phyloP scores from a whole-genome alignment of 2,113 vertebrate genomes.

The Pluvianellus socialis region DNA sequence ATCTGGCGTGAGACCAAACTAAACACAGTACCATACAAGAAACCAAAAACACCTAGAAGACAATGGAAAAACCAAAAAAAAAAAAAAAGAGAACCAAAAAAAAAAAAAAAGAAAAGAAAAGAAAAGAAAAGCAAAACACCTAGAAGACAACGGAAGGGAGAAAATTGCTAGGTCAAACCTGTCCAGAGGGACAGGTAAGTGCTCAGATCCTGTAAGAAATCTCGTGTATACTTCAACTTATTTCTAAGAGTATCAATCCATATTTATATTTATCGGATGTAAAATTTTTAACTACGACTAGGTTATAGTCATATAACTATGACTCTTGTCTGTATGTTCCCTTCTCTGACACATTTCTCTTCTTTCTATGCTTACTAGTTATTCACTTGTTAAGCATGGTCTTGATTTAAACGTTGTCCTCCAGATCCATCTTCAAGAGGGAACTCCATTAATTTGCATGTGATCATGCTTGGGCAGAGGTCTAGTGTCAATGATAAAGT shows the following conservation, averaged over 20 bases:
- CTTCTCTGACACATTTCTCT: neutral
- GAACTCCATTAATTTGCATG: neutral
- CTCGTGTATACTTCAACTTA: neutral
- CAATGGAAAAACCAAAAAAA: neutral
- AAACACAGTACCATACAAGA: neutral
- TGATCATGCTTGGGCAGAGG: neutral
- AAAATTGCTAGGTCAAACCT: neutral
- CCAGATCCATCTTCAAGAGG: neutral
- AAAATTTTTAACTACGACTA: neutral
- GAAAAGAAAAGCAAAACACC: neutral
- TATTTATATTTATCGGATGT: neutral
- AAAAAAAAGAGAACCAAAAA: no score
- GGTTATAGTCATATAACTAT: no score
- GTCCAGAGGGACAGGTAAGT: neutral
- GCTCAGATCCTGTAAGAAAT: neutral
- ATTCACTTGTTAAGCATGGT: neutral
- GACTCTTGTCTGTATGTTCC: neutral
- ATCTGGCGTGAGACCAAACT: neutral
- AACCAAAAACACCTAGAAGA: neutral
- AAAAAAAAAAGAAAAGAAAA: no score
- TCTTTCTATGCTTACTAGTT: neutral
- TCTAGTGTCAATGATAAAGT: neutral
- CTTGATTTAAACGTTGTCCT: neutral
- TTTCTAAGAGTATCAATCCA: neutral
- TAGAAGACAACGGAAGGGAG: neutral